Conservation (phyloP, 2,797 vertebrate species). For the Florisuga fusca region DNA sequence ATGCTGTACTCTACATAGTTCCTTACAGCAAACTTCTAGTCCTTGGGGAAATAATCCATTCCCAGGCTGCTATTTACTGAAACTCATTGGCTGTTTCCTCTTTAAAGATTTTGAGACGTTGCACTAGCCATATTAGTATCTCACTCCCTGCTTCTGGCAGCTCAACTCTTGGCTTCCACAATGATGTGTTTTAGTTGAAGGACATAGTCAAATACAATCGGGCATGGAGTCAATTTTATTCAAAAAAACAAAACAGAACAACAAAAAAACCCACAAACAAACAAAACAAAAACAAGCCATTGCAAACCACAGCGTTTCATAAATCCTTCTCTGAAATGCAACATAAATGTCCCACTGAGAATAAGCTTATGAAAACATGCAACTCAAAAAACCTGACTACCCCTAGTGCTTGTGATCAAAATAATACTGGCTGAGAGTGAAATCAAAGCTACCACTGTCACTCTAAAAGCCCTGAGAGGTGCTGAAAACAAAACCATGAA, state of each 20-base stretch:
- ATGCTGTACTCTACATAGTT: not conserved
- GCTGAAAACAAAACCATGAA: not conserved
- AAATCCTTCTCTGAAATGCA: constrained; percentile 5
- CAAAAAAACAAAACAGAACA: not conserved
- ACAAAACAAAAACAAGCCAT: not conserved
- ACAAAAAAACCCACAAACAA: not conserved
- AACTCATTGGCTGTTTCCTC: not conserved
- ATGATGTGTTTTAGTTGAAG: not conserved
- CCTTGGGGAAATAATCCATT: not conserved
- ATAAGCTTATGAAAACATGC: not conserved
- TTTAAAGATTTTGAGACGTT: not conserved
- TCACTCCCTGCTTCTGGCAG: not conserved
- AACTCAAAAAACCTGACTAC: not conserved
- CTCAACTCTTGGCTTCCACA: not conserved
- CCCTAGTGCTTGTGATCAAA: constrained; percentile 26
- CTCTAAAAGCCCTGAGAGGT: not conserved
- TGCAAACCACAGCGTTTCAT: not conserved
- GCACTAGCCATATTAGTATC: not conserved
- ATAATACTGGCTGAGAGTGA: not conserved
- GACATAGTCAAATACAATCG: not conserved
- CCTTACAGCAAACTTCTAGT: not conserved
- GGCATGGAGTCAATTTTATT: not conserved
- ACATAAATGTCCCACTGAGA: not conserved
- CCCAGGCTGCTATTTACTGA: not conserved
- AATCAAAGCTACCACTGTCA: not conserved